Conservation (phyloP, 2,888 invertebrate genomes). For the Parnassius smintheus region DNA sequence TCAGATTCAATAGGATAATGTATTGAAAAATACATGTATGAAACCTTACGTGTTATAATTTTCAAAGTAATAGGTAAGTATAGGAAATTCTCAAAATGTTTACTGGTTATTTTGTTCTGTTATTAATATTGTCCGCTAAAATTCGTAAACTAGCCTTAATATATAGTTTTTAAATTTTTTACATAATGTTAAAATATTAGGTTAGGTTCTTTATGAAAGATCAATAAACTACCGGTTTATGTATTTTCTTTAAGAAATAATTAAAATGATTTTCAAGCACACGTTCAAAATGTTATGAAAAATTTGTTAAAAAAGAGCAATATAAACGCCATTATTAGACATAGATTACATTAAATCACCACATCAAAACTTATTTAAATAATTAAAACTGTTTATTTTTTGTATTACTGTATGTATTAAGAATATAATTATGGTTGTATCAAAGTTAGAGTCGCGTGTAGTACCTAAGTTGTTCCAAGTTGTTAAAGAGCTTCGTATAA, state of each 20-base stretch:
- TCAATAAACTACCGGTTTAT: slow-evolving; percentile 8
- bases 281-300: slow-evolving; percentile 36
- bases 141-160: neutral
- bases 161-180: slow-evolving; percentile 4
- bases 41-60: too few relatives aligned
- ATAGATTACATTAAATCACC: slow-evolving; percentile 48
- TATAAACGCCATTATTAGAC: slow-evolving; percentile 72
- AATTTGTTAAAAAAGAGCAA: slow-evolving; percentile 53
- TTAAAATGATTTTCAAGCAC: slow-evolving; percentile 30
- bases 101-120: too few relatives aligned
- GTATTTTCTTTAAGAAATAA: slow-evolving; percentile 17
- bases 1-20: too few relatives aligned
- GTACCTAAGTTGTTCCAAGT: slow-evolving; percentile 45
- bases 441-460: slow-evolving; percentile 49
- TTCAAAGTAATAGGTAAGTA: too few relatives aligned
- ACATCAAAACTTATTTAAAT: slow-evolving; percentile 52
- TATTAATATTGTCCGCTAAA: too few relatives aligned
- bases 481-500: slow-evolving; percentile 37
- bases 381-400: slow-evolving; percentile 29
- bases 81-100: too few relatives aligned
- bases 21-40: too few relatives aligned
- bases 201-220: slow-evolving; percentile 23
- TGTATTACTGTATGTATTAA: slow-evolving; percentile 40
- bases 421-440: slow-evolving; percentile 44
- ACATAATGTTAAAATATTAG: slow-evolving; percentile 4